Evolutionary conservation across 2,113 vertebrate genomes (phyloP), one percentile per base, ranked within the genome.

Genomic region (Psettodes erumei): DNA sequence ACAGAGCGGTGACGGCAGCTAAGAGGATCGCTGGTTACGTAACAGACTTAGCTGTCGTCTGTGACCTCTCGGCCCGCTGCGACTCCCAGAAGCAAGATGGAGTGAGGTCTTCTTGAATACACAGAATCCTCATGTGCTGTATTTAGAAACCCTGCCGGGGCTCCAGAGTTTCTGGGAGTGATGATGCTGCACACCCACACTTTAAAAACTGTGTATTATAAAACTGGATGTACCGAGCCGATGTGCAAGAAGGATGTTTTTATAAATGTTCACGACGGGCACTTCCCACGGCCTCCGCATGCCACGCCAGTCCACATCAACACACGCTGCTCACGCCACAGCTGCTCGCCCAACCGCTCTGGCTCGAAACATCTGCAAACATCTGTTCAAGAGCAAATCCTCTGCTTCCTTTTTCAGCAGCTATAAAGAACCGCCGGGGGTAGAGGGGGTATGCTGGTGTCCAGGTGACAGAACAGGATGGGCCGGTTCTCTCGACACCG

Each of bases 1-100:
- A 75, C 5, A 4, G 48, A 71, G 82, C 73, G 68, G 65, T 81
- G 84, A 73, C 68, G 60, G 59, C 69, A 21, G 61, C 53, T 74
- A 66, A 85, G 82, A 84, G 61, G 83, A 82, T 84, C 42, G 8
- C 50, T 19, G 50, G 38, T 88, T 89, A 88, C 40, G 16, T 78
- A 88, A 92, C 13, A 0, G 42, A 15, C 64, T 85, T 58, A 79
- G 55, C 35, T 32, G 67, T 65, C 12, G 28, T 64, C 72, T 77
- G 81, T 27, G 50, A 84, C 84, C 69, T 37, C 55, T 58, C 51
- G 2, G 45, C 45, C 30, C n/a, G n/a, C n/a, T n/a, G n/a, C n/a
- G n/a, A n/a, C n/a, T n/a, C n/a, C n/a, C n/a, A n/a, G n/a, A n/a
- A n/a, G n/a, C n/a, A n/a, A n/a, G n/a, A n/a, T n/a, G n/a, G n/a